Percentiles rank a stretch among this genome's conserved stretches.
Conservation (phyloP, 2,888 invertebrate genomes). For the Glyphotaelius pellucidus region DNA sequence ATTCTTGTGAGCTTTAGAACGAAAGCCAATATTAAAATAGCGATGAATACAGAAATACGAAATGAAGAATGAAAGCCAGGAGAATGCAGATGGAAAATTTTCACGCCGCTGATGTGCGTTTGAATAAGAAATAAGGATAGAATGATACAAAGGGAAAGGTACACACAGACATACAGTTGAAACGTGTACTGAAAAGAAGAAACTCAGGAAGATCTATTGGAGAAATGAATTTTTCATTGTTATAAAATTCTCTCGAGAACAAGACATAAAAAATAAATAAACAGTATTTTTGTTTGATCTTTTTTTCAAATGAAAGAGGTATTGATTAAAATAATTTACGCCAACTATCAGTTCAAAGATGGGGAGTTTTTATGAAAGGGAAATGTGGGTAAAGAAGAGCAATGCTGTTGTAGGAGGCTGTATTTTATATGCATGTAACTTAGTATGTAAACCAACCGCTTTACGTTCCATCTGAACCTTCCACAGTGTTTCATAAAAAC, state of each 20-base stretch:
- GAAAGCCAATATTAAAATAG: background rate
- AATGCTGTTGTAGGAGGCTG: background rate
- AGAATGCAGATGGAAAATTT: background rate
- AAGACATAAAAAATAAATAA: background rate
- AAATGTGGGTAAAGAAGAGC: background rate
- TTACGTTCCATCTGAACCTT: too few relatives aligned
- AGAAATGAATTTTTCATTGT: background rate
- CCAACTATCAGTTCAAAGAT: background rate
- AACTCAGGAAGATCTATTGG: background rate
- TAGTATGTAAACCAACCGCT: too few relatives aligned
- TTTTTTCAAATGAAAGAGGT: too few relatives aligned
- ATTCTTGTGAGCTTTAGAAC: background rate
- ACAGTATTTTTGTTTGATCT: too few relatives aligned
- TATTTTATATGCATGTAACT: background rate
- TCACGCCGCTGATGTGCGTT: background rate
- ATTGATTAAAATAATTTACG: background rate
- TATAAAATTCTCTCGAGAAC: background rate
- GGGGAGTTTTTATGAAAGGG: background rate
- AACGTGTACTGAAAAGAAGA: background rate
- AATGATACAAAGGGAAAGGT: background rate
- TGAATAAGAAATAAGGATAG: background rate
- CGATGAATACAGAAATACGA: background rate
- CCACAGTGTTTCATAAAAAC: too few relatives aligned
- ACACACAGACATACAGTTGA: background rate
- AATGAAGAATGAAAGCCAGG: background rate